These are phyloP conservation scores for Pristionchus entomophagus DNA, from an alignment of 2,888 invertebrate genomes.

Conservation along the genomic window DNA sequence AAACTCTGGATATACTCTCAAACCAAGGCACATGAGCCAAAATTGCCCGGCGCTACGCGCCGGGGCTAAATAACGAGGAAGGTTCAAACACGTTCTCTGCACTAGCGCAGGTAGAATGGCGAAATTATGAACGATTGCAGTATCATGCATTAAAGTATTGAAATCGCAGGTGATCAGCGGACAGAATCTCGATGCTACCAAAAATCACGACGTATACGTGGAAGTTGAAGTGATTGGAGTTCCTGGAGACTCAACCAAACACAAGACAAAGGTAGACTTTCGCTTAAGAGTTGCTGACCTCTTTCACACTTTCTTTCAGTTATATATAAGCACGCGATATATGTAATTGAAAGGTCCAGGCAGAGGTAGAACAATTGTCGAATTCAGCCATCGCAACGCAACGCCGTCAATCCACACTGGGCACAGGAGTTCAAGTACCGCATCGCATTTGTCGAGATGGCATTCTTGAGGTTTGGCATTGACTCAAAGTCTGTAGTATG, in stretches of 20 bases:
- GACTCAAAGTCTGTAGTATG: too few species aligned
- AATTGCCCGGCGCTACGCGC: too few species aligned
- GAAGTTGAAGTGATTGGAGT: slow-evolving; percentile 93
- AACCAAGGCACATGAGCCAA: slow-evolving; percentile 84
- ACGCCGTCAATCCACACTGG: slow-evolving; percentile 94
- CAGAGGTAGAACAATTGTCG: too few species aligned
- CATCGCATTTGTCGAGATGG: slow-evolving; percentile 86
- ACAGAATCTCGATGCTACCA: slow-evolving; percentile 88
- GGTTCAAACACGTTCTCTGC: too few species aligned
- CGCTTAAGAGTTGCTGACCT: too few species aligned
- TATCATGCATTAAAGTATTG: too few species aligned
- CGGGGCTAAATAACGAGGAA: too few species aligned
- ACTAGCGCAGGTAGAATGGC: slow-evolving; percentile 76
- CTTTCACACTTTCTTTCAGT: background rate
- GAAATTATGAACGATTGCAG: too few species aligned
- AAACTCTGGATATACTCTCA: slow-evolving; percentile 87
- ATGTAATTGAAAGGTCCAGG: too few species aligned
- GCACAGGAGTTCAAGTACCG: slow-evolving; percentile 80
- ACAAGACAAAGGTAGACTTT: slow-evolving; percentile 84
- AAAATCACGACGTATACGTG: slow-evolving; percentile 86
- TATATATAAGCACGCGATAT: background rate
- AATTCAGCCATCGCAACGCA: slow-evolving; percentile 85
- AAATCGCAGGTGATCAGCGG: slow-evolving; percentile 85
- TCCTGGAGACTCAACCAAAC: slow-evolving; percentile 89
- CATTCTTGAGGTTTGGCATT: slow-evolving; percentile 83